These are phyloP conservation scores for Odontocolon sp. DNA, from an alignment of 2,888 invertebrate genomes.

Conservation along the genomic window DNA sequence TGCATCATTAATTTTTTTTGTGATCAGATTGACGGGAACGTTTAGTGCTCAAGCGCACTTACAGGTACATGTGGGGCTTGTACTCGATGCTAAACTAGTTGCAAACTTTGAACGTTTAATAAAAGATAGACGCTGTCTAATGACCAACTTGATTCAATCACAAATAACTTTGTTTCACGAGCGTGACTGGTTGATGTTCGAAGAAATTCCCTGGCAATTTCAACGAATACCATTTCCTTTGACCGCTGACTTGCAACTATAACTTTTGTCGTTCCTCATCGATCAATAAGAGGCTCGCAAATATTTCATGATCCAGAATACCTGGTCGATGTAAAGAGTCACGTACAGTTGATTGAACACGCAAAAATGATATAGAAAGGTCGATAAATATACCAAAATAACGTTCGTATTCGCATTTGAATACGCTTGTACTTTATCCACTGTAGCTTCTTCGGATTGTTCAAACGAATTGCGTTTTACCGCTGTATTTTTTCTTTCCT, in stretches of 20 bases:
- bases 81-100: slow-evolving; percentile 43
- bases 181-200: background rate
- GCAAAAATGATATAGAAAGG: slow-evolving; percentile 17
- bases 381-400: slow-evolving; percentile 27
- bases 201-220: slow-evolving; percentile 32
- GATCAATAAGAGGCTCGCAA: slow-evolving; percentile 48
- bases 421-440: slow-evolving; percentile 10
- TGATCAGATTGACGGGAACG: slow-evolving; percentile 48
- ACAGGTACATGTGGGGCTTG: slow-evolving; percentile 56
- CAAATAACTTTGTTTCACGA: background rate
- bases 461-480: background rate
- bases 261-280: slow-evolving; percentile 17
- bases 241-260: slow-evolving; percentile 13
- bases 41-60: slow-evolving; percentile 59
- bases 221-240: slow-evolving; percentile 15
- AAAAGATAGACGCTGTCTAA: background rate
- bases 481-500: background rate
- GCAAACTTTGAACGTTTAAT: slow-evolving; percentile 28
- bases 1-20: slow-evolving; percentile 7
- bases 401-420: slow-evolving; percentile 1
- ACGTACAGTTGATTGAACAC: slow-evolving; percentile 30
- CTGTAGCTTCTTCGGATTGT: background rate
- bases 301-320: slow-evolving; percentile 41
- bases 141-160: background rate
- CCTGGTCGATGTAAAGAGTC: slow-evolving; percentile 31